phyloP scores from a whole-genome alignment of 2,888 invertebrate genomes.

The Hedya salicella region DNA sequence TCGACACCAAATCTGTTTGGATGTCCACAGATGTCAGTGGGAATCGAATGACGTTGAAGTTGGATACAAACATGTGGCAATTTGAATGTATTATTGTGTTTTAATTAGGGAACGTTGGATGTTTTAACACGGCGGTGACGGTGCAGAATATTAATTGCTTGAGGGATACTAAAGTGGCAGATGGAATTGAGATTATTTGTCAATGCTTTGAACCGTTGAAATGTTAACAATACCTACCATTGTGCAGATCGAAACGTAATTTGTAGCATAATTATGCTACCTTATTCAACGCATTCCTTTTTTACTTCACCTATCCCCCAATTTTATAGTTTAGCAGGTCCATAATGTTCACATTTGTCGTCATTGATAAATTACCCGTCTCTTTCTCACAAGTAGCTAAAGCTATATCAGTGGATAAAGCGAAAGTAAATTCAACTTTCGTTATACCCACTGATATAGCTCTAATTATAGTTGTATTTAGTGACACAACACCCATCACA shows the following conservation, averaged over 20 bases:
- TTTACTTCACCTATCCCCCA: too few relatives aligned
- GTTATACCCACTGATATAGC: too few relatives aligned
- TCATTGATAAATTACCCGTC: too few relatives aligned
- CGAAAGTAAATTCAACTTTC: too few relatives aligned
- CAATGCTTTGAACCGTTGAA: slow-evolving; percentile 16
- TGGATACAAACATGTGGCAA: slow-evolving; percentile 65
- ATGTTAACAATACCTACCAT: slow-evolving; percentile 18
- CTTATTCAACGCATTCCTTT: too few relatives aligned
- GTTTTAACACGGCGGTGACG: slow-evolving; percentile 34
- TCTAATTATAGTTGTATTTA: too few relatives aligned
- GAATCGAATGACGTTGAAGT: slow-evolving; percentile 51
- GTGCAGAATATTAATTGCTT: slow-evolving; percentile 31
- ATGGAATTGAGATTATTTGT: slow-evolving; percentile 27
- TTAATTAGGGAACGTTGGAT: slow-evolving; percentile 55
- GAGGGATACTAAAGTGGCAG: slow-evolving; percentile 24
- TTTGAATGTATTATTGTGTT: slow-evolving; percentile 58
- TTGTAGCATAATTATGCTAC: background rate
- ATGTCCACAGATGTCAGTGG: slow-evolving; percentile 70
- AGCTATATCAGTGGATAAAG: too few relatives aligned
- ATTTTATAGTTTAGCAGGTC: too few relatives aligned
- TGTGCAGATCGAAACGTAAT: background rate
- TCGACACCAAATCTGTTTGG: slow-evolving; percentile 66
- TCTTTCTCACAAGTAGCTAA: too few relatives aligned
- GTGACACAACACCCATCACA: too few relatives aligned
- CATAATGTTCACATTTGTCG: too few relatives aligned